These are phyloP conservation scores for Ceratoteleas bidentatus DNA, from an alignment of 1,140 invertebrate species.

Conservation along the genomic window DNA sequence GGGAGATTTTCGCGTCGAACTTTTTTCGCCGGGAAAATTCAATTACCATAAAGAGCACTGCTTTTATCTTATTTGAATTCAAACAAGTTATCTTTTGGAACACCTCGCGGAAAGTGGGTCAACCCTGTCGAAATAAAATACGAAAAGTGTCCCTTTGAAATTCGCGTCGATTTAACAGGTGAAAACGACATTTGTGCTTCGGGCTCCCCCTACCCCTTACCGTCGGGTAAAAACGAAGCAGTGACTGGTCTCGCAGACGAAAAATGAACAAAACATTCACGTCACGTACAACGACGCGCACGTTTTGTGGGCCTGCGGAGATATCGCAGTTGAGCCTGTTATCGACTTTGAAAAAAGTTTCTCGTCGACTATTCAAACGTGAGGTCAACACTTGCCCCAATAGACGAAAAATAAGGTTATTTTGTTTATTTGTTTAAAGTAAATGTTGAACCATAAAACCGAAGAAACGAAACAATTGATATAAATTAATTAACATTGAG, in stretches of 20 bases:
- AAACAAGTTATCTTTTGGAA: too few relatives aligned
- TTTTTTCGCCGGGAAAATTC: too few relatives aligned
- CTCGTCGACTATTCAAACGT: conserved; percentile 22
- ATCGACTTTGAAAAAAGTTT: conserved; percentile 37
- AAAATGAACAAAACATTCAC: not conserved
- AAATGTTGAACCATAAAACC: too few relatives aligned
- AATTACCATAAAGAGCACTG: too few relatives aligned
- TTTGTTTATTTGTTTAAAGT: too few relatives aligned
- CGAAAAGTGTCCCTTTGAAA: conserved; percentile 1
- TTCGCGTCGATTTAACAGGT: conserved; percentile 13
- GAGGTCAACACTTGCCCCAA: conserved; percentile 38
- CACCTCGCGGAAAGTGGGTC: too few relatives aligned
- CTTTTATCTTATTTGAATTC: too few relatives aligned
- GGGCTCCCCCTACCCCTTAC: not conserved
- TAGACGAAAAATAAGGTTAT: too few relatives aligned
- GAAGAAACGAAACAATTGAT: too few relatives aligned
- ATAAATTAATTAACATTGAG: too few relatives aligned
- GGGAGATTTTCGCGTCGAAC: too few relatives aligned
- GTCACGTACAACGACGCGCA: not conserved
- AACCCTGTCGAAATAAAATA: conserved; percentile 24
- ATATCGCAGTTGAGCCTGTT: conserved; percentile 9
- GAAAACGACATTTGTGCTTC: conserved; percentile 26
- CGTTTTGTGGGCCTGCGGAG: not conserved
- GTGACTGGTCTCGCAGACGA: not conserved
- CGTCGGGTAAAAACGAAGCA: not conserved